A percentile compares a stretch with the other conserved stretches of the same genome.
phyloP scores from a whole-genome alignment of 2,888 invertebrate species.

The Lasioglossum calceatum region DNA sequence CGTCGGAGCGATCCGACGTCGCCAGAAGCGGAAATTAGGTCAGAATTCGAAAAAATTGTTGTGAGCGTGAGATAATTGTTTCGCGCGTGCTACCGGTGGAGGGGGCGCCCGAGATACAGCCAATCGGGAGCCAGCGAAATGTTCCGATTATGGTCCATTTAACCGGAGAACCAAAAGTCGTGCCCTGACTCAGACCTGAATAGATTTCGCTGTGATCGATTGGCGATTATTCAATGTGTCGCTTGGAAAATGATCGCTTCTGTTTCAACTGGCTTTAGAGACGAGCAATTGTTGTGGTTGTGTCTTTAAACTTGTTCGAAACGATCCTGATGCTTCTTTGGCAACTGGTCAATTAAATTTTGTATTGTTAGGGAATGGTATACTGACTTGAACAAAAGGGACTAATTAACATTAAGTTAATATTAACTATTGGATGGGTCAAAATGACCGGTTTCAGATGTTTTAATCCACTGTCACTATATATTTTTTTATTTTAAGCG shows the following conservation, averaged over 20 bases:
- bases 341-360: neutral
- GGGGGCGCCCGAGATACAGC: slow-evolving; percentile 18
- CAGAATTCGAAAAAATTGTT: slow-evolving; percentile 60
- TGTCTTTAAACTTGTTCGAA: neutral
- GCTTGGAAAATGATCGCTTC: neutral
- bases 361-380: no score
- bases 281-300: neutral
- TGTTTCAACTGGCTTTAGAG: neutral
- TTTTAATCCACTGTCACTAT: neutral
- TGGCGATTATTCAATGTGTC: neutral
- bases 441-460: neutral
- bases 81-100: slow-evolving; percentile 11
- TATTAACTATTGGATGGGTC: neutral
- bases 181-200: slow-evolving; percentile 18
- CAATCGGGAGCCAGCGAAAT: slow-evolving; percentile 38
- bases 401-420: neutral
- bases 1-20: slow-evolving; percentile 31
- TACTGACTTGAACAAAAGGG: neutral
- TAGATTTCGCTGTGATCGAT: slow-evolving; percentile 28
- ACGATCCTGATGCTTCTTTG: neutral
- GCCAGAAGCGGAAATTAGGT: slow-evolving; percentile 53
- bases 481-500: no score
- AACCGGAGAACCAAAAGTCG: slow-evolving; percentile 41
- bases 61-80: slow-evolving; percentile 43
- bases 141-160: slow-evolving; percentile 42